Conservation (phyloP, 2,888 invertebrate genomes). For the Eulithis prunata region DNA sequence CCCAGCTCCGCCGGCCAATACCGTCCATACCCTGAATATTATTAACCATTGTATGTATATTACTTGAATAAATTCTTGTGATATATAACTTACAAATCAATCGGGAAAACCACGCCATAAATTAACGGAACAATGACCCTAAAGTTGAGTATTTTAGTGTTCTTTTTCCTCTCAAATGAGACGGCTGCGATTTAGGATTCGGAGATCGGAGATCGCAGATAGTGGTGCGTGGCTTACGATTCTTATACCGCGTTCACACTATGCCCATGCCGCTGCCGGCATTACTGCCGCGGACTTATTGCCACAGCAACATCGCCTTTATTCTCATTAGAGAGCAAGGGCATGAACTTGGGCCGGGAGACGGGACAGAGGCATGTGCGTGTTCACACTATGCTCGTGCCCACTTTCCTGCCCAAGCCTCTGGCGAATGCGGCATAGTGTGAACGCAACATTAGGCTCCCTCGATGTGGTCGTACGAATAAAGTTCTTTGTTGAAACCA, state of each 20-base stretch:
- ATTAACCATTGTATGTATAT: constrained; percentile 81
- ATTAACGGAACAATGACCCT: constrained; percentile 84
- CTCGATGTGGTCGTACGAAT: neutral
- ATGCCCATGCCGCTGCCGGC: too few species aligned
- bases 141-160: constrained; percentile 80
- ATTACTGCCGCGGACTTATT: too few species aligned
- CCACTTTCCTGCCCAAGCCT: too few species aligned
- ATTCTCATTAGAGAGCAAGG: too few species aligned
- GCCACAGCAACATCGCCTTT: too few species aligned
- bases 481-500: too few species aligned
- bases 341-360: too few species aligned
- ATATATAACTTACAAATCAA: constrained; percentile 80
- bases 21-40: constrained; percentile 64
- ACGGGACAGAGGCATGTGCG: too few species aligned
- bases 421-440: too few species aligned
- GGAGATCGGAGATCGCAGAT: constrained; percentile 64
- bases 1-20: constrained; percentile 72
- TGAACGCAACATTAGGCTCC: too few species aligned
- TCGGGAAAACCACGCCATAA: constrained; percentile 81
- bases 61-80: constrained; percentile 78
- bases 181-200: constrained; percentile 78
- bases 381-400: too few species aligned
- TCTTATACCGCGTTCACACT: too few species aligned
- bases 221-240: constrained; percentile 57
- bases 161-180: constrained; percentile 82